These are phyloP conservation scores for Bombus superbus DNA, from an alignment of 1,140 invertebrate genomes.

Conservation along the genomic window DNA sequence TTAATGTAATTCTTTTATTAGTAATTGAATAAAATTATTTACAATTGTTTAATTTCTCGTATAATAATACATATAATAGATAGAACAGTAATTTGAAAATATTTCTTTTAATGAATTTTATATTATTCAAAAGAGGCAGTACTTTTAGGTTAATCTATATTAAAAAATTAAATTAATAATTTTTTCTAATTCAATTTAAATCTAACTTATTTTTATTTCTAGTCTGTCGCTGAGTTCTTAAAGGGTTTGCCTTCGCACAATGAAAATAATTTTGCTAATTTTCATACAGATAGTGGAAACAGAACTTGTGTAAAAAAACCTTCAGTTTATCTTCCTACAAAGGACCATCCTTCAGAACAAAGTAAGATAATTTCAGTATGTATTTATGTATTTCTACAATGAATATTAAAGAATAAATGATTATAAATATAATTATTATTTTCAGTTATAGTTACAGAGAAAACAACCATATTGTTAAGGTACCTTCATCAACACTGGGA, in stretches of 20 bases:
- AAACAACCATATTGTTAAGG: conserved; percentile 95
- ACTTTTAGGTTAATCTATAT: not conserved
- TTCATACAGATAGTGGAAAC: conserved; percentile 93
- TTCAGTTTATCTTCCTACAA: conserved; percentile 94
- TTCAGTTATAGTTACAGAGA: conserved; percentile 96
- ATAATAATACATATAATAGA: not conserved
- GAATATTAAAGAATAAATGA: conserved; percentile 13
- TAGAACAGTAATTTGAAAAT: not conserved
- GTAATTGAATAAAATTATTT: not conserved
- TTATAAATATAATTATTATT: conserved; percentile 67
- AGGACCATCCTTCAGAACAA: conserved; percentile 95
- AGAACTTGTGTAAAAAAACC: conserved; percentile 93
- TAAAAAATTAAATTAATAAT: not conserved
- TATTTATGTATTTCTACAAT: not conserved
- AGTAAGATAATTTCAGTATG: conserved; percentile 82
- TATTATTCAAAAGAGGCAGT: not conserved
- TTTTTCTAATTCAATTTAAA: not conserved
- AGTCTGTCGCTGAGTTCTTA: conserved; percentile 93
- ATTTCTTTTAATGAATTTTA: not conserved
- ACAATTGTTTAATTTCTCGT: not conserved
- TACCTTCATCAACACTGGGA: conserved; percentile 97
- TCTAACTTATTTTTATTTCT: conserved; percentile 71
- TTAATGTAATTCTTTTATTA: not conserved
- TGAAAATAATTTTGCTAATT: conserved; percentile 94
- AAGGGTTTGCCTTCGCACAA: conserved; percentile 95